Percentiles rank a stretch among this genome's conserved stretches.
phyloP scores from a whole-genome alignment of 2,113 vertebrate genomes.

The Sinocyclocheilus anshuiensis region DNA sequence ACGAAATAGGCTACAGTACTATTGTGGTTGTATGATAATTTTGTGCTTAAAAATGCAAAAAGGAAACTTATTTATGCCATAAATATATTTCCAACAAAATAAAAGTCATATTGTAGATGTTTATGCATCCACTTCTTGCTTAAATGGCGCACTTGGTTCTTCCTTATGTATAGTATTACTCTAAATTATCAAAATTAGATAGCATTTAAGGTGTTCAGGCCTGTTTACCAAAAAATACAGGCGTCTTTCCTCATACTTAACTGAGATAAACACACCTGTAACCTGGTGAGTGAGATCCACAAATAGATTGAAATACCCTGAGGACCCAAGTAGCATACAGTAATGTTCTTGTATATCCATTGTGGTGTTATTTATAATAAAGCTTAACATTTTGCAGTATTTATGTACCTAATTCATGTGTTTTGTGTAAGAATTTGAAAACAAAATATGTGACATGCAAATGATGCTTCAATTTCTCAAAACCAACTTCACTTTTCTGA shows the following conservation, averaged over 20 bases:
- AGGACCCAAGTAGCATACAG: too few relatives aligned
- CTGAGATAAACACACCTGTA: neutral
- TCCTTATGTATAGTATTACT: neutral
- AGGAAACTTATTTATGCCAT: neutral
- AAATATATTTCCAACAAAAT: neutral
- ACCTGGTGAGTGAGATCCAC: neutral
- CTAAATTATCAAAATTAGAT: neutral
- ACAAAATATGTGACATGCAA: neutral
- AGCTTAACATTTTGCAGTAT: neutral
- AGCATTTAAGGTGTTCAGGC: neutral
- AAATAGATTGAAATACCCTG: neutral
- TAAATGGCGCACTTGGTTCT: neutral
- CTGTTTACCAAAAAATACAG: neutral
- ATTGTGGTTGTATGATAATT: neutral
- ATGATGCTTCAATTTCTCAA: neutral
- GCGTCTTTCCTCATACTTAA: neutral
- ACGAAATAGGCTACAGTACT: neutral
- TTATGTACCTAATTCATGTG: neutral
- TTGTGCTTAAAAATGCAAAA: neutral
- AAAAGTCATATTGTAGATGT: neutral
- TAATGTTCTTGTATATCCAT: neutral
- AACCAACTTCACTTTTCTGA: too few relatives aligned
- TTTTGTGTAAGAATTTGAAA: neutral
- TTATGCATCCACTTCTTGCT: neutral
- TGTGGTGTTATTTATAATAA: neutral